phyloP scores from a whole-genome alignment of 2,888 invertebrate species.

The Exocentrus adspersus region DNA sequence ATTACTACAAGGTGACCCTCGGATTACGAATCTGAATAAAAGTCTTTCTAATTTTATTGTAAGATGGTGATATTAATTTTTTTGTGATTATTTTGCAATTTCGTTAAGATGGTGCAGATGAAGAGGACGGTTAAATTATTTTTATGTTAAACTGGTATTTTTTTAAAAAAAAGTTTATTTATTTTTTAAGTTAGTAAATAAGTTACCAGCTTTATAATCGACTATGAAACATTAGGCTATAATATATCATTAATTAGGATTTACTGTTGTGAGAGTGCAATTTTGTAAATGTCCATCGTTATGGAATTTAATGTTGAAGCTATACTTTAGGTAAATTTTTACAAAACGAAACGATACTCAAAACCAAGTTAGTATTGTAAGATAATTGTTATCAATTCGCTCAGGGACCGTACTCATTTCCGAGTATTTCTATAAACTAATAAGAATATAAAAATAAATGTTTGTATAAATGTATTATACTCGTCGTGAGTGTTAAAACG shows the following conservation, averaged over 20 bases:
- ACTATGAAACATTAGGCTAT: slow-evolving; percentile 43
- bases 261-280: slow-evolving; percentile 44
- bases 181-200: slow-evolving; percentile 42
- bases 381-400: slow-evolving; percentile 52
- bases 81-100: slow-evolving; percentile 45
- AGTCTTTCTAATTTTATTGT: slow-evolving; percentile 22
- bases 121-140: slow-evolving; percentile 28
- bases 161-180: slow-evolving; percentile 39
- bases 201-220: slow-evolving; percentile 53
- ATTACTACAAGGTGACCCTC: slow-evolving; percentile 69
- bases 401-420: slow-evolving; percentile 53
- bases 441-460: slow-evolving; percentile 36
- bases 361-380: slow-evolving; percentile 46
- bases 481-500: slow-evolving; percentile 36
- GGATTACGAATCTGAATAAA: slow-evolving; percentile 23
- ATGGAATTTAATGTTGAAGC: slow-evolving; percentile 14
- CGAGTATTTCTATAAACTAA: slow-evolving; percentile 41
- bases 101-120: slow-evolving; percentile 31
- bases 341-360: slow-evolving; percentile 44
- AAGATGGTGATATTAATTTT: slow-evolving; percentile 41
- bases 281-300: slow-evolving; percentile 35
- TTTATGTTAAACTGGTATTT: slow-evolving; percentile 38
- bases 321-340: slow-evolving; percentile 27
- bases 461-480: slow-evolving; percentile 51
- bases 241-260: slow-evolving; percentile 32